Evolutionary conservation across 2,888 invertebrate species (phyloP).

Genomic region (Pharmacophagus antenor): DNA sequence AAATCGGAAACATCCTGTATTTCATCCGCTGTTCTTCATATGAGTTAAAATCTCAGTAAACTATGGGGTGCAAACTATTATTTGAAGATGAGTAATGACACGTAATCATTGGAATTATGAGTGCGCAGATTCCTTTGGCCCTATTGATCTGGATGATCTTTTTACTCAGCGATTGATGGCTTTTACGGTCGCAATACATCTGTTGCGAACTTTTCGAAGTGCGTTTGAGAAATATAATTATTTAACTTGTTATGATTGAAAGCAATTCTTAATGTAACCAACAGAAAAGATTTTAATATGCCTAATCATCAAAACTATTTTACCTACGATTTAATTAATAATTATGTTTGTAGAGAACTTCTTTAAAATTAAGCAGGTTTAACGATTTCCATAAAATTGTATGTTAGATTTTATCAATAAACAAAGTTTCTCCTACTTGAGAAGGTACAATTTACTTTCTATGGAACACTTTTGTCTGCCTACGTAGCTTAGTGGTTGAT

Average conservation of each 20-base stretch:
- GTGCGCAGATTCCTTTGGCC: slow-evolving; percentile 73
- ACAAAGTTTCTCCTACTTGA: too few relatives aligned
- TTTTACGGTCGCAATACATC: slow-evolving; percentile 20
- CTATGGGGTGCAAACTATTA: slow-evolving; percentile 78
- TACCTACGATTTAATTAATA: too few relatives aligned
- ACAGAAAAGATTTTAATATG: background rate
- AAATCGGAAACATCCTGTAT: slow-evolving; percentile 30
- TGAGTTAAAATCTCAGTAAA: slow-evolving; percentile 57
- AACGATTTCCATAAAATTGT: too few relatives aligned
- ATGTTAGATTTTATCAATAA: too few relatives aligned
- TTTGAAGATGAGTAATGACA: slow-evolving; percentile 76
- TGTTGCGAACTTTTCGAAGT: slow-evolving; percentile 11
- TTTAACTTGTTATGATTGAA: slow-evolving; percentile 15
- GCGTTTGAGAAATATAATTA: slow-evolving; percentile 18
- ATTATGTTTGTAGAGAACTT: too few relatives aligned
- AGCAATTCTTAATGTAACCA: slow-evolving; percentile 1
- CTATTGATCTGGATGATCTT: slow-evolving; percentile 36
- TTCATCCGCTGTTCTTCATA: slow-evolving; percentile 41
- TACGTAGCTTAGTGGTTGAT: too few relatives aligned
- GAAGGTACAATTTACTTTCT: too few relatives aligned
- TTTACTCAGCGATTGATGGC: slow-evolving; percentile 44
- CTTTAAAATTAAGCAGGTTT: too few relatives aligned
- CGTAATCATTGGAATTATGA: slow-evolving; percentile 70
- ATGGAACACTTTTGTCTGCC: too few relatives aligned
- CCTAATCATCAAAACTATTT: too few relatives aligned